These are phyloP conservation scores for Drosophila paulistorum DNA, from an alignment of 1,140 invertebrate genomes.

Conservation along the genomic window DNA sequence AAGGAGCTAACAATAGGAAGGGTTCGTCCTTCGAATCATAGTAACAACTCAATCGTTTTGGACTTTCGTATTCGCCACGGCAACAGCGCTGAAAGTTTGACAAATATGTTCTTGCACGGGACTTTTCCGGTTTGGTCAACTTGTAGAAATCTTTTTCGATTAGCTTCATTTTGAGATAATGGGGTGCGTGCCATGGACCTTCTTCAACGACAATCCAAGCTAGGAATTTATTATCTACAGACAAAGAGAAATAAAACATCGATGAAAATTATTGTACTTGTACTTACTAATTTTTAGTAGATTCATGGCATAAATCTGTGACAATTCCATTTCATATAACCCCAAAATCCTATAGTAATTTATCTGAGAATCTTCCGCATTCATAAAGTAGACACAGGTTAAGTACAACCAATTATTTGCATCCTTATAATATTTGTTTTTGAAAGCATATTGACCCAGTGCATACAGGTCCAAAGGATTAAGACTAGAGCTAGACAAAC, in stretches of 20 bases:
- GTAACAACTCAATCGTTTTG: conserved; percentile 5
- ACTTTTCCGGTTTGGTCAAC: background rate
- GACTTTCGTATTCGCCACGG: background rate
- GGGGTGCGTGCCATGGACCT: background rate
- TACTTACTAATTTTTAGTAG: conserved; percentile 14
- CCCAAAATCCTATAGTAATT: background rate
- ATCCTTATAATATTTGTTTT: background rate
- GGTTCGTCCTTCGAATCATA: conserved; percentile 5
- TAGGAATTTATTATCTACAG: background rate
- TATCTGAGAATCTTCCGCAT: background rate
- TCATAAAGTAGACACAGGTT: background rate
- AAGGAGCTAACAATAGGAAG: conserved; percentile 15
- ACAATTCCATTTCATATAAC: background rate
- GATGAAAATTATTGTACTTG: background rate
- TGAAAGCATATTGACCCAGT: conserved; percentile 7
- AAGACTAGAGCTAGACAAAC: background rate
- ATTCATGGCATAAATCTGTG: background rate
- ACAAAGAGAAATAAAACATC: background rate
- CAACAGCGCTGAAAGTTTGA: background rate
- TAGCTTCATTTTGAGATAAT: background rate
- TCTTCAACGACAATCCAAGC: background rate
- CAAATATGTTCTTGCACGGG: background rate
- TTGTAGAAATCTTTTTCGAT: background rate
- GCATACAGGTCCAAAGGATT: conserved; percentile 8
- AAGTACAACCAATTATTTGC: conserved; percentile 10